Conservation (phyloP, 2,888 invertebrate species). For the Heliconius aoede region DNA sequence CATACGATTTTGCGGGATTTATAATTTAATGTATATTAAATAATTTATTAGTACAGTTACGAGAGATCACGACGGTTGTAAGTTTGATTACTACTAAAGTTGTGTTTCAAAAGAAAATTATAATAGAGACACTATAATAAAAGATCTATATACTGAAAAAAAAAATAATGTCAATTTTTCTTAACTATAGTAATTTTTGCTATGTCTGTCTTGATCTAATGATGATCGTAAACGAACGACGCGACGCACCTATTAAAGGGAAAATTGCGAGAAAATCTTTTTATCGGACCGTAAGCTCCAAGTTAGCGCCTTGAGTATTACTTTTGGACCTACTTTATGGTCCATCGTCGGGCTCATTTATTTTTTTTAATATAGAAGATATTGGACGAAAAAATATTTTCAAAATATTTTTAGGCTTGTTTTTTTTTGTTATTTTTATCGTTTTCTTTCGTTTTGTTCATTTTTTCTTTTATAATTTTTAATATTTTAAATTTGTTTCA, state of each 20-base stretch:
- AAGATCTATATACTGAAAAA: too few species aligned
- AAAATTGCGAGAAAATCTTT: conserved; percentile 12
- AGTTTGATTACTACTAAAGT: too few species aligned
- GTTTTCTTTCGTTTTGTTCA: background rate
- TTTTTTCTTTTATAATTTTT: too few species aligned
- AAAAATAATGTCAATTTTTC: background rate
- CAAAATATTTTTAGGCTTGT: background rate
- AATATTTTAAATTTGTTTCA: background rate
- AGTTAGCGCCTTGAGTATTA: conserved; percentile 30
- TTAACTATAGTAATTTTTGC: conserved; percentile 2
- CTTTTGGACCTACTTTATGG: conserved; percentile 32
- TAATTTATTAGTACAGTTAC: background rate
- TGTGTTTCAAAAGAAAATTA: too few species aligned
- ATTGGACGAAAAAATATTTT: conserved; percentile 9
- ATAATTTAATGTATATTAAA: background rate
- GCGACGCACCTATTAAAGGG: conserved; percentile 19
- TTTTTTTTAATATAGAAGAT: conserved; percentile 25
- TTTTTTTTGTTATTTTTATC: background rate
- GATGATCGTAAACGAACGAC: conserved; percentile 23
- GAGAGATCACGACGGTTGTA: too few species aligned
- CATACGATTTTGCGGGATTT: background rate
- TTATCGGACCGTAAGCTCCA: conserved; percentile 22
- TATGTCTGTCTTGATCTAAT: conserved; percentile 14
- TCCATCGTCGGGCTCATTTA: conserved; percentile 25
- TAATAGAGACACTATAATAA: too few species aligned